phyloP scores from a whole-genome alignment of 1,140 invertebrate species.

The Camponotus pennsylvanicus region DNA sequence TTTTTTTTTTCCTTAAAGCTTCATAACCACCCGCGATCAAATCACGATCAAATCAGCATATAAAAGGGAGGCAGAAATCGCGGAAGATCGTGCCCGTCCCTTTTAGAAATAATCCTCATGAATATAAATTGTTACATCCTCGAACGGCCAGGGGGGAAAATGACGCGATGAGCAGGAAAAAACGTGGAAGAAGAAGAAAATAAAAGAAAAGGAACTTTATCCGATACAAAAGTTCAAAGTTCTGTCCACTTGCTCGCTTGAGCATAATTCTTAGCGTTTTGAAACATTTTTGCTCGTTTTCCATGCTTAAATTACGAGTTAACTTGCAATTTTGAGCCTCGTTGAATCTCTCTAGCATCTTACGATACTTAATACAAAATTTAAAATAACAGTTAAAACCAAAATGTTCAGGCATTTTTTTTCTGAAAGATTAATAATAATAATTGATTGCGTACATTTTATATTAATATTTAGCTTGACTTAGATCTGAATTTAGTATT shows the following conservation, averaged over 20 bases:
- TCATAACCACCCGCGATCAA: constrained; percentile 69
- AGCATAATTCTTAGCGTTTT: constrained; percentile 51
- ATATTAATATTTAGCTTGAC: neutral
- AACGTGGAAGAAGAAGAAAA: constrained; percentile 52
- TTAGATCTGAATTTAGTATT: neutral
- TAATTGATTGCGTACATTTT: neutral
- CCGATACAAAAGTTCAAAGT: constrained; percentile 70
- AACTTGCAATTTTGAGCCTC: constrained; percentile 46
- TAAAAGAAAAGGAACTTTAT: constrained; percentile 34
- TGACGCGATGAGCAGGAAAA: constrained; percentile 55
- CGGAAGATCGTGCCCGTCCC: constrained; percentile 41
- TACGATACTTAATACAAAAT: neutral
- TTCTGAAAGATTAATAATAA: neutral
- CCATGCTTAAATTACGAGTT: constrained; percentile 25
- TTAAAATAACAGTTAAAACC: constrained; percentile 20
- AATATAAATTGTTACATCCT: constrained; percentile 75
- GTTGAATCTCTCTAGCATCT: neutral
- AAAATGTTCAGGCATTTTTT: neutral
- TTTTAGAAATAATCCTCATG: constrained; percentile 73
- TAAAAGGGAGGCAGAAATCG: constrained; percentile 54
- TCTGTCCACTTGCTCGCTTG: constrained; percentile 50
- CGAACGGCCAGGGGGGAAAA: constrained; percentile 10
- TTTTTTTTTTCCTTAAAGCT: constrained; percentile 60
- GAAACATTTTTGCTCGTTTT: constrained; percentile 41
- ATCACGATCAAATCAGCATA: constrained; percentile 68